Percentiles rank a stretch among this genome's conserved stretches.
phyloP scores from a whole-genome alignment of 2,113 vertebrate species.

The Sceloporus tristichus region DNA sequence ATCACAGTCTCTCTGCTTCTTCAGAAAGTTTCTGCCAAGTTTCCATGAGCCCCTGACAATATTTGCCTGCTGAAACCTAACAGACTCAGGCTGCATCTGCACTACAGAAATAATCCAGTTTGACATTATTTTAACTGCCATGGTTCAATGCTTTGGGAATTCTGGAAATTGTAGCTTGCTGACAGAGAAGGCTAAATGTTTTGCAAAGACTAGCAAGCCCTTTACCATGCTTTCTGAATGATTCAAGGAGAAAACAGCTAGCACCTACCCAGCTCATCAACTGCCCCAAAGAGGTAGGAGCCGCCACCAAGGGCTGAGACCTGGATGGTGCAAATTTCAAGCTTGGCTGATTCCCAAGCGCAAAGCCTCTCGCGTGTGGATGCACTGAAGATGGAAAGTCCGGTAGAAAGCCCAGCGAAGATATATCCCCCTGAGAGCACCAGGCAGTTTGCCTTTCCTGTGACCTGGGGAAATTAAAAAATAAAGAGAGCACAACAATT shows the following conservation, averaged over 20 bases:
- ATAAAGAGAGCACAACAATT: slow-evolving; percentile 20
- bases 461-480: slow-evolving; percentile 76
- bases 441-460: slow-evolving; percentile 80
- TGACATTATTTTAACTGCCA: too few species aligned
- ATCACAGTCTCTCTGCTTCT: too few species aligned
- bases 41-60: too few species aligned
- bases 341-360: slow-evolving; percentile 76
- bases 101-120: too few species aligned
- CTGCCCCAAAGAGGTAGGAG: slow-evolving; percentile 75
- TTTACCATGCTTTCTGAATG: not conserved
- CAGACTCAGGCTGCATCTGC: too few species aligned
- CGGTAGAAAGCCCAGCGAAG: slow-evolving; percentile 79
- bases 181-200: too few species aligned
- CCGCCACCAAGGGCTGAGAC: slow-evolving; percentile 69
- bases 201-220: not conserved
- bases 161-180: too few species aligned
- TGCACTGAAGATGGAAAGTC: slow-evolving; percentile 80
- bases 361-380: slow-evolving; percentile 52
- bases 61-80: too few species aligned
- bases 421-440: slow-evolving; percentile 79
- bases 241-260: not conserved
- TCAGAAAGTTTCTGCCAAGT: too few species aligned
- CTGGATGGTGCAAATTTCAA: slow-evolving; percentile 80
- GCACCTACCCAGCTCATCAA: slow-evolving; percentile 88
- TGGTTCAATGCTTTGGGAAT: too few species aligned